Percentiles rank a stretch among this genome's conserved stretches.
phyloP scores from a whole-genome alignment of 2,888 invertebrate species.

The Plebejus anna region DNA sequence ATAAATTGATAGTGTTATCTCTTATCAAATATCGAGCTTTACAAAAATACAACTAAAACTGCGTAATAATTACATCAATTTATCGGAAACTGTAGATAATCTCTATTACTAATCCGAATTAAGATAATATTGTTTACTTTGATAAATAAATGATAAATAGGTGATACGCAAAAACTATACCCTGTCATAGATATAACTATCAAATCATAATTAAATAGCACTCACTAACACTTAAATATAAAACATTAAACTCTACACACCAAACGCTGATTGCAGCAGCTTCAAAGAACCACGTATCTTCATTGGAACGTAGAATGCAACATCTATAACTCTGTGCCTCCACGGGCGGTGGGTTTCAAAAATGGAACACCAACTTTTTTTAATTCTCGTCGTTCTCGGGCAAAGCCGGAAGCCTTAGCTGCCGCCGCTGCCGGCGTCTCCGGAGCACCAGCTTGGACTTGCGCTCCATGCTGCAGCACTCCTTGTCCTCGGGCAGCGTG shows the following conservation, averaged over 20 bases:
- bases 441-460: constrained; percentile 52
- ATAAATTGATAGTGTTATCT: constrained; percentile 18
- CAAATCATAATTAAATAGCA: background rate
- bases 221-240: background rate
- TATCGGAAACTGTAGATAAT: constrained; percentile 7
- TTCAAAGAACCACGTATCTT: background rate
- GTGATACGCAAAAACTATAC: background rate
- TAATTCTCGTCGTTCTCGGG: constrained; percentile 68
- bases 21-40: constrained; percentile 3
- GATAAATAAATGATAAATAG: background rate
- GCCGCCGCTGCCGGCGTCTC: constrained; percentile 57
- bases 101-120: background rate
- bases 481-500: constrained; percentile 67
- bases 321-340: constrained; percentile 14
- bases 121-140: constrained; percentile 2
- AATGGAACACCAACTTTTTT: constrained; percentile 34
- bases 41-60: background rate
- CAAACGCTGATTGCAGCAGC: background rate
- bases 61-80: background rate
- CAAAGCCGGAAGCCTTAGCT: constrained; percentile 58
- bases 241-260: background rate
- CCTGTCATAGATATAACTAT: background rate
- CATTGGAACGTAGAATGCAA: background rate
- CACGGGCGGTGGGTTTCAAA: constrained; percentile 27
- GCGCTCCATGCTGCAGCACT: constrained; percentile 61